Conservation (phyloP, 2,797 vertebrate species). For the Chromobotia macracanthus region DNA sequence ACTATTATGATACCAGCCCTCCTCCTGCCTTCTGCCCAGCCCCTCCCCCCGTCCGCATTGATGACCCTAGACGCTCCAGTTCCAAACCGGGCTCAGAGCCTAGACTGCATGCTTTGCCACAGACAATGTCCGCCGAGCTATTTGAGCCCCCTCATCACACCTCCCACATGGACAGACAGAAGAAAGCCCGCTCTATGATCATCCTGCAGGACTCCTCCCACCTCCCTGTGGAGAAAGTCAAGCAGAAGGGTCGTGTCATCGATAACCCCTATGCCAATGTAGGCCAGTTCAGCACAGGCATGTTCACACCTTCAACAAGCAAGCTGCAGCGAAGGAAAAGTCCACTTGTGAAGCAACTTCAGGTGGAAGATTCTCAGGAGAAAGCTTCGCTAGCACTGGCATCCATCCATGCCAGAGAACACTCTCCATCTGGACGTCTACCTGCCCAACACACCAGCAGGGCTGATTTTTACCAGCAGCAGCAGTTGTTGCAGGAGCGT, state of each 20-base stretch:
- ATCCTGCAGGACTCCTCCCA: conserved; percentile 95
- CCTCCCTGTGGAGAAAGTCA: conserved; percentile 87
- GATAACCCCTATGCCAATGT: conserved; percentile 99
- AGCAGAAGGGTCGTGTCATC: conserved; percentile 86
- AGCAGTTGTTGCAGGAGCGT: conserved; percentile 75
- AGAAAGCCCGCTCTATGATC: conserved; percentile 97
- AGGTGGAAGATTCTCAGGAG: conserved; percentile 97
- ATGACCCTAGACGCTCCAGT: conserved; percentile 91
- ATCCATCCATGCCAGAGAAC: conserved; percentile 87
- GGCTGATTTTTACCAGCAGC: conserved; percentile 87
- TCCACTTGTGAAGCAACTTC: conserved; percentile 95
- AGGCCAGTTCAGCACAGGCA: conserved; percentile 92
- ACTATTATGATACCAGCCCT: conserved; percentile 91
- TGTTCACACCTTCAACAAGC: conserved; percentile 80
- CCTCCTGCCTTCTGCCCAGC: conserved; percentile 94
- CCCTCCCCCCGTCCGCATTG: conserved; percentile 87
- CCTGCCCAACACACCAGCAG: conserved; percentile 83
- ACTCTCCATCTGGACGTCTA: conserved; percentile 89
- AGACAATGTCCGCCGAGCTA: conserved; percentile 74
- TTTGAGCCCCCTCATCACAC: conserved; percentile 82
- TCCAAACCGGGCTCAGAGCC: conserved; percentile 89
- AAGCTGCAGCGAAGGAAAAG: conserved; percentile 98
- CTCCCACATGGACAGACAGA: conserved; percentile 89
- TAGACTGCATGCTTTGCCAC: conserved; percentile 76
- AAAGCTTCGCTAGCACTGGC: conserved; percentile 87